phyloP scores from a whole-genome alignment of 2,113 vertebrate species.

The Sus scrofa region DNA sequence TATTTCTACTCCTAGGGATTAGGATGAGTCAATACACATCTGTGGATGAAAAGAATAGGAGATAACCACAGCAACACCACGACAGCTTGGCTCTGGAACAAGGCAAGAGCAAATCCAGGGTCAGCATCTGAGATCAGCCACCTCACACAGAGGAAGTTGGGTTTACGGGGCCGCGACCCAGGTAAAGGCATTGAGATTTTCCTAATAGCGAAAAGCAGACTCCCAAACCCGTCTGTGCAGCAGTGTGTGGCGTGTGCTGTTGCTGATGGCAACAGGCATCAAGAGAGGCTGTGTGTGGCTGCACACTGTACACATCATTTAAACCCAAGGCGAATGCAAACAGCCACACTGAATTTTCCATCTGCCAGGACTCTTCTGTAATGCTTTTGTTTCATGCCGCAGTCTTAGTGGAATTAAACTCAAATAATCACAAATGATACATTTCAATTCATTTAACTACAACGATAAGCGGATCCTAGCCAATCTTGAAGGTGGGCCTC shows the following conservation, averaged over 20 bases:
- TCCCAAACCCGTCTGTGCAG: not conserved
- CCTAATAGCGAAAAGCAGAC: not conserved
- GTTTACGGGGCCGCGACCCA: not conserved
- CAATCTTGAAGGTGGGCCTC: not conserved
- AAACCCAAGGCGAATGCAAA: not conserved
- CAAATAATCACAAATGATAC: not conserved
- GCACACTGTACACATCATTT: rapidly evolving
- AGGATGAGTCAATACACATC: not conserved
- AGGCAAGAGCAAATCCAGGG: not conserved
- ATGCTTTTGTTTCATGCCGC: not conserved
- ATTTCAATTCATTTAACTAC: not conserved
- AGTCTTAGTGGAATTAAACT: not conserved
- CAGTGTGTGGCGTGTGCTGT: no score
- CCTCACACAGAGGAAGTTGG: not conserved
- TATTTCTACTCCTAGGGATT: not conserved
- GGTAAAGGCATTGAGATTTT: not conserved
- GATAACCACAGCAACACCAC: not conserved
- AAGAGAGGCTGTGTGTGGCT: not conserved
- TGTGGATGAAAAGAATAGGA: not conserved
- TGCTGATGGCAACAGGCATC: not conserved
- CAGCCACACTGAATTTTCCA: not conserved
- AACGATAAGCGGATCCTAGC: not conserved
- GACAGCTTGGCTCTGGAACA: not conserved
- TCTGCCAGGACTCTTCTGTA: not conserved
- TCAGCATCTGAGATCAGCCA: no score